Evolutionary conservation across 1,140 invertebrate genomes (phyloP), one percentile per base, ranked within the genome.

Genomic region (Bombus cullumanus): DNA sequence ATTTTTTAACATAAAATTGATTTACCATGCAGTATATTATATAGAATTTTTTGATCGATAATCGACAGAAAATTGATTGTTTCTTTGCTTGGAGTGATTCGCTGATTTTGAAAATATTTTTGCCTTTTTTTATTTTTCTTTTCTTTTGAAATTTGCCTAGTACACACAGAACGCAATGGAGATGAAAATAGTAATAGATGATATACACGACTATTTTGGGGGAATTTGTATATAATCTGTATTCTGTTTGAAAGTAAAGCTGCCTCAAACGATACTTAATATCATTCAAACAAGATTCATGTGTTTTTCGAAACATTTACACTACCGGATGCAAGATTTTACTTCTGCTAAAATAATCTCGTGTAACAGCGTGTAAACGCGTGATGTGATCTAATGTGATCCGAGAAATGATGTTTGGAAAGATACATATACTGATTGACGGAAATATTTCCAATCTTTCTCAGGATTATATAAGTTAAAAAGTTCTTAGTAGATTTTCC

Each of bases 331-430:
- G 57, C 75, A 62, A 59, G 57, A 59, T 77, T 62, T 77, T 62
- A 62, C 37, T 62, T 62, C 57, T 41, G 57, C 39, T 77, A 62
- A 77, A 77, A 62, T 25, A 77, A 77, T 77, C 75, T 18, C 6
- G 37, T 10, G 53, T n/a, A 41, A 62, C 37, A 37, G 34, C 13
- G 22, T 59, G 34, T 8, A 59, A 76, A 76, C 74, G n/a, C 22
- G 18, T 6, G 31, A 15, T 41, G 75, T 62, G n/a, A 15, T 31
- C 12, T 12, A 53, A 57, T 41, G 53, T 22, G 72, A 72, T 69
- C 37, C 5, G 13, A 76, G 13, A 76, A 25, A 76, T 18, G 25
- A 31, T 47, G 47, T 53, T 53, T 47, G 12, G 39, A n/a, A 77
- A 77, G 15, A 41, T 25, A 34, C 18, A 37, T 31, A 25, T 28